Evolutionary conservation across 1,140 invertebrate species (phyloP), one percentile per base, ranked within the genome.

Genomic region (Lucilia sericata): DNA sequence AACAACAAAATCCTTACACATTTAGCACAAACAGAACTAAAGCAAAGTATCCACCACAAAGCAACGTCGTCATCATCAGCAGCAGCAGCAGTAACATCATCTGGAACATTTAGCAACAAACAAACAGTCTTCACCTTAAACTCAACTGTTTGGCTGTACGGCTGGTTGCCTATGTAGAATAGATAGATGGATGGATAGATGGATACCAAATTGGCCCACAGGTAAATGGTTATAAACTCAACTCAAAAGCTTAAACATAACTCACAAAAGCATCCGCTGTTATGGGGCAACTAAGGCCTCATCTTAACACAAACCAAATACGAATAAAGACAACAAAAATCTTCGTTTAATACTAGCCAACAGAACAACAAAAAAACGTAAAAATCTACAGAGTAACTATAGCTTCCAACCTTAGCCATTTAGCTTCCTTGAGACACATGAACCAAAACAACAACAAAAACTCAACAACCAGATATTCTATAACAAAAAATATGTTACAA

Each of bases 171-270:
- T 17, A 30, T 30, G 25, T 30, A 60, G 14, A 7, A 60, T n/a
- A 60, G 55, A 17, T 60, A 60, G 55, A 70, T 70, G 65, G 65
- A 70, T 70, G 65, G 65, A 19, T 70, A 70, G 65, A 70, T 70
- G 65, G n/a, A 21, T 49, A 25, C 76, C 76, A 51, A 80, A 80
- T 80, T 80, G 76, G 76, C 76, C 76, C 42, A 80, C 47, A 80
- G 76, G 76, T 42, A 80, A 80, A 80, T 70, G 47, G 42, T 80
- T 80, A 47, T 80, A 80, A 78, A 80, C 42, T 80, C 76, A 9
- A 78, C 36, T 80, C 76, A 21, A 80, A 80, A 80, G 76, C 76
- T 49, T 80, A 80, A 80, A 80, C 42, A 49, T 80, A 80, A 80
- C 42, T 51, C n/a, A 80, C 65, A 70, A 70, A 70, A 70, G 65